These are phyloP conservation scores for Sminthurinus aureus DNA, from an alignment of 2,888 invertebrate genomes.

Conservation along the genomic window DNA sequence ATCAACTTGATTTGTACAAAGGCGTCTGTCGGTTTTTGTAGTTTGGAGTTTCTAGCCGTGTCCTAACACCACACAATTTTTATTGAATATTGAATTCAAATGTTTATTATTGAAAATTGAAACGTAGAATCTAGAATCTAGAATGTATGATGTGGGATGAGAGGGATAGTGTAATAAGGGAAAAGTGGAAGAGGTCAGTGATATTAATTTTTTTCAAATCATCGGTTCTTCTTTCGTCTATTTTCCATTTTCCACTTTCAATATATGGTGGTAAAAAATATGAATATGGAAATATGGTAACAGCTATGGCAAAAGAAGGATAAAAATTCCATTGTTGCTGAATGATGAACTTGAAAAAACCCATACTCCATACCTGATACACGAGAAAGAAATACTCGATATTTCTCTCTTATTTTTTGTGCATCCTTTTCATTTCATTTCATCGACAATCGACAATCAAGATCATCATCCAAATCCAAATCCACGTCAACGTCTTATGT, in stretches of 20 bases:
- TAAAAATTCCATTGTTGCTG: neutral
- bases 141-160: neutral
- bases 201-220: neutral
- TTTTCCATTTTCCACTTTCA: neutral
- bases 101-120: neutral
- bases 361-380: neutral
- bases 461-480: no score
- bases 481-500: no score
- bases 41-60: neutral
- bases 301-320: no score
- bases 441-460: neutral
- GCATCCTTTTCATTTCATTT: neutral
- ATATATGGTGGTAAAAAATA: neutral
- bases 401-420: neutral
- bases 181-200: slow-evolving; percentile 27
- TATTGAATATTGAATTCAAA: neutral
- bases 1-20: slow-evolving; percentile 27
- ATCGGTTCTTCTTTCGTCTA: neutral
- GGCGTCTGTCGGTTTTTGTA: neutral
- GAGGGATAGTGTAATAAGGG: neutral
- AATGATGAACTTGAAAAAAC: neutral
- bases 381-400: neutral
- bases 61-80: neutral
- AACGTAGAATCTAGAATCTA: no score
- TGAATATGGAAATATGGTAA: no score